Percentiles rank a stretch among this genome's conserved stretches.
Evolutionary conservation across 2,113 vertebrate genomes (phyloP).

Genomic region (Anseranas semipalmata): DNA sequence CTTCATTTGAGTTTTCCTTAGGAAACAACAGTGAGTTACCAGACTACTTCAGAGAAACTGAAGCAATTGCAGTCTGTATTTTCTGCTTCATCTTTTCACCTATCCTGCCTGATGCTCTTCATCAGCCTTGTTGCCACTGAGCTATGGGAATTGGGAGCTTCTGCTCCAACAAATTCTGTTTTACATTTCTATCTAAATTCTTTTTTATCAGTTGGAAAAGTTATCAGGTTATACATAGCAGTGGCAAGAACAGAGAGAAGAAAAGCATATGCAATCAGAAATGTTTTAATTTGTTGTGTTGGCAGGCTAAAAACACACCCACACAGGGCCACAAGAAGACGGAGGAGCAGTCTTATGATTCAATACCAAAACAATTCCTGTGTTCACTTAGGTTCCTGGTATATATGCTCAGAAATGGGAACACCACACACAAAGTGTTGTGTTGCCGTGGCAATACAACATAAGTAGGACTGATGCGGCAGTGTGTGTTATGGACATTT

Average conservation of each 20-base stretch:
- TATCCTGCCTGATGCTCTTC: neutral
- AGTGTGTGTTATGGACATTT: neutral
- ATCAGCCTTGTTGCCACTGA: neutral
- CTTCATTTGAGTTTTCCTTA: neutral
- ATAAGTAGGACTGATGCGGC: neutral
- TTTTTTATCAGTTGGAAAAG: neutral
- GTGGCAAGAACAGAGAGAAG: neutral
- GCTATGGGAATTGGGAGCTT: neutral
- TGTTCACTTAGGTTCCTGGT: neutral
- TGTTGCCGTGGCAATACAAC: neutral
- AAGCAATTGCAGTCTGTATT: neutral
- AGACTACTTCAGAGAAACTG: neutral
- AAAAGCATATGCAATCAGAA: conserved; percentile 8
- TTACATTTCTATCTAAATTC: neutral
- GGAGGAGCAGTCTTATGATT: neutral
- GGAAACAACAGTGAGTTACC: neutral
- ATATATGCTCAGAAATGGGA: neutral
- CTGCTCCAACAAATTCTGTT: neutral
- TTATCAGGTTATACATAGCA: neutral
- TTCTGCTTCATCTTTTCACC: neutral
- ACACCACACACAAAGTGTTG: neutral
- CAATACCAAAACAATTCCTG: neutral
- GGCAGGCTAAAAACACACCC: conserved; percentile 38
- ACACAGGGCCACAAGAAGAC: neutral
- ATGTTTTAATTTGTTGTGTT: conserved; percentile 56